These are phyloP conservation scores for Hipparchia sbordonii DNA, from an alignment of 2,888 invertebrate species.

Conservation along the genomic window DNA sequence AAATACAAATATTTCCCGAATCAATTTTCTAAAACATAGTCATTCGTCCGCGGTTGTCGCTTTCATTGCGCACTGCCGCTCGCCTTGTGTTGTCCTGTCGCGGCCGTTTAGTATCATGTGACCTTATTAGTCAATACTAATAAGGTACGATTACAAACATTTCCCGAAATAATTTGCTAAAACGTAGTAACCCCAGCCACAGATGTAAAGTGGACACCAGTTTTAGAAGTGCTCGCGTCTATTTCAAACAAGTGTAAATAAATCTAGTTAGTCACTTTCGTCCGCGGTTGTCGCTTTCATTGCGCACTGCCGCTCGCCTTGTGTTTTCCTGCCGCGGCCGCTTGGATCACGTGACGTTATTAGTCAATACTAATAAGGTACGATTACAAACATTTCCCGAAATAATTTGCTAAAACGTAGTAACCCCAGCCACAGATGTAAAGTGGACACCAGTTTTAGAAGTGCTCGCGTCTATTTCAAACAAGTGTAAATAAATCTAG, in stretches of 20 bases:
- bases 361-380: too few relatives aligned
- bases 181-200: slow-evolving; percentile 36
- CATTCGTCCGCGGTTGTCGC: too few relatives aligned
- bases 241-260: slow-evolving; percentile 79
- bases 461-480: slow-evolving; percentile 74
- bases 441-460: slow-evolving; percentile 78
- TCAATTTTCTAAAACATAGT: background rate
- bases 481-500: slow-evolving; percentile 80
- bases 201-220: slow-evolving; percentile 76
- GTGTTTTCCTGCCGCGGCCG: slow-evolving; percentile 49
- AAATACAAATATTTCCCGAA: background rate
- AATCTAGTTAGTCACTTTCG: slow-evolving; percentile 77
- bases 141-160: background rate
- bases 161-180: background rate
- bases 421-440: slow-evolving; percentile 54
- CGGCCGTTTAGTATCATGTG: too few relatives aligned
- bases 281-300: slow-evolving; percentile 52
- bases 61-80: too few relatives aligned
- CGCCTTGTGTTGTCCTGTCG: too few relatives aligned
- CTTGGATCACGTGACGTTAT: too few relatives aligned
- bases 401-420: background rate
- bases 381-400: background rate
- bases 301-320: slow-evolving; percentile 51
- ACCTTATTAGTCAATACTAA: too few relatives aligned
- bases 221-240: slow-evolving; percentile 74